Base-by-base conservation (phyloP, 2,888 invertebrate genomes). In the Caenorhabditis doughertyi region DNA sequence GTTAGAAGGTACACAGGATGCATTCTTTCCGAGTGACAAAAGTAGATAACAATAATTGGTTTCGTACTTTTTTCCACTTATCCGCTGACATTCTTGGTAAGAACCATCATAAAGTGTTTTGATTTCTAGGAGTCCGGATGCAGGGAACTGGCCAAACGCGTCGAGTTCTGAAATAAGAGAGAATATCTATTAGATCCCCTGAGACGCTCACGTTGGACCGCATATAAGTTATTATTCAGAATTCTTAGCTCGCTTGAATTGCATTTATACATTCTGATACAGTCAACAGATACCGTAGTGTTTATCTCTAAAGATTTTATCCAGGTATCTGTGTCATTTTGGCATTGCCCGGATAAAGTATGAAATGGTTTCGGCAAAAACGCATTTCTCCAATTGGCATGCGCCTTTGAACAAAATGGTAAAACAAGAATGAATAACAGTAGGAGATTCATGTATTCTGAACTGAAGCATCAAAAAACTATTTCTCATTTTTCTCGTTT, bases 161-260 rank as follows among this genome's bases (percentile, higher is more conserved):
- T 84, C 84, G 13, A 81, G 55, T 79, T 84, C 84, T 84, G 49
- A 56, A 84, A 55, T n/a, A n/a, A n/a, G n/a, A n/a, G n/a, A n/a
- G n/a, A n/a, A n/a, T n/a, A n/a, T n/a, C n/a, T n/a, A n/a, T n/a
- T n/a, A n/a, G n/a, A n/a, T n/a, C n/a, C n/a, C n/a, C n/a, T n/a
- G n/a, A n/a, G n/a, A n/a, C n/a, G n/a, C 72, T 49, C n/a, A 71
- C 70, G 70, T 47, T 71, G 29, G 11, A 71, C 58, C 4, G 70
- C 56, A 32, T 58, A 71, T 23, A 71, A 25, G 32, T 71, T 58
- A 11, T 58, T 47, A 8, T 71, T 42, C 18, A 71, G 21, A 3
- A 58, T 47, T 16, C 27, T 27, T 21, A 21, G 5, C 11, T 71
- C 68, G 18, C 56, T 18, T 11, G n/a, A 16, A 35, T 23, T 58